Conservation (phyloP, 2,797 vertebrate species). For the Phalanger gymnotis region DNA sequence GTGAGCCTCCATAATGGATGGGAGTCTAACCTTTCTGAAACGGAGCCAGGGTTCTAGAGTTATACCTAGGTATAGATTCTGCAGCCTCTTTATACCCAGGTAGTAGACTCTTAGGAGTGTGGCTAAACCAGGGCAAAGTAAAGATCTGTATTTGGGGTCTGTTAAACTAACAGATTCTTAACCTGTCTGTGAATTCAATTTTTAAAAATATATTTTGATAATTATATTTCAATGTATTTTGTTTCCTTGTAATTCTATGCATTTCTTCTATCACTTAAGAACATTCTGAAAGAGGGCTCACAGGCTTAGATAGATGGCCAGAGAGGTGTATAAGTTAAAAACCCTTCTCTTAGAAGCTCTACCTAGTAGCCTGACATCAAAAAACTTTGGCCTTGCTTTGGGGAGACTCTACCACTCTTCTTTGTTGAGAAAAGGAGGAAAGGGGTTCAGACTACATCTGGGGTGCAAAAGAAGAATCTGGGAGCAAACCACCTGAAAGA, state of each 20-base stretch:
- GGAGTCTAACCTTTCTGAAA: background rate
- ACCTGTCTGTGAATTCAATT: background rate
- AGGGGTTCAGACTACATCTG: background rate
- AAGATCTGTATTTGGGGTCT: background rate
- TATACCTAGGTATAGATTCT: background rate
- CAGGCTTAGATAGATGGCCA: background rate
- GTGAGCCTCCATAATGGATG: background rate
- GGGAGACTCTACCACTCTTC: background rate
- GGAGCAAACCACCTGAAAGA: background rate
- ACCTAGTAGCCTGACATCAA: accelerated
- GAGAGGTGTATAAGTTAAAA: background rate
- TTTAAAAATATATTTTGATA: background rate
- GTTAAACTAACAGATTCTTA: background rate
- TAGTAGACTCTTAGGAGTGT: background rate
- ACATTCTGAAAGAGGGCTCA: background rate
- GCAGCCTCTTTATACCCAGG: background rate
- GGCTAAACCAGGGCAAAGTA: background rate
- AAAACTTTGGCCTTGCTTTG: background rate
- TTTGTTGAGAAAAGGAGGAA: background rate
- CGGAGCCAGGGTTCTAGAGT: background rate
- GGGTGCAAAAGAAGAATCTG: background rate
- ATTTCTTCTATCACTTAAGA: background rate
- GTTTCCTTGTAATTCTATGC: background rate
- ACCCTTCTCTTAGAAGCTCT: background rate
- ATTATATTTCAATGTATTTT: background rate